Base-by-base conservation (phyloP, 1,140 invertebrate species). In the Chelonus insularis region DNA sequence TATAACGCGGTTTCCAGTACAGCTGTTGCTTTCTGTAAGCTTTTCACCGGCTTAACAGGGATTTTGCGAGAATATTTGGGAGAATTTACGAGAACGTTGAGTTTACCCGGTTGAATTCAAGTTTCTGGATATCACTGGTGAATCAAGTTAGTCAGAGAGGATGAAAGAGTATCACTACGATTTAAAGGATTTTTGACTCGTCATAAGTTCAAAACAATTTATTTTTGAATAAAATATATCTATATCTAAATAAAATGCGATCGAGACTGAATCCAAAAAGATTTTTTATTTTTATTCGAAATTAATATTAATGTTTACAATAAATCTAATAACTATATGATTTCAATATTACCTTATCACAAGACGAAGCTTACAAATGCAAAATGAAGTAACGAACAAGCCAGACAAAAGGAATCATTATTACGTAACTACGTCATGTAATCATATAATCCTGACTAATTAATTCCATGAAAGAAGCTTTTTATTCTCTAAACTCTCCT, bases 1-100 rank as follows among this genome's bases (percentile, higher is more conserved):
- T 51, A 51, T 51, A 21, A 51, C 48, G 48, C 48, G 48, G 48
- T 51, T 51, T 51, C 18, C 12, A 21, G n/a, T 34, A 51, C 48
- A 51, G 48, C 29, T 51, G 48, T 51, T 51, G 48, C 48, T 51
- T 34, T 7, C 25, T 34, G 12, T 11, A 25, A 25, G 21, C 45
- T 48, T 48, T 21, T 12, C 21, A 23, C 11, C 21, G 48, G 48
- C 23, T 51, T 51, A 51, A 21, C 29, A 34, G 29, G 48, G 48
- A 34, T 34, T 51, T 51, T 16, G 8, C 12, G 23, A 34, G 20
- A 34, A 43, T 43, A 43, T 43, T 43, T 43, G 16, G 41, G 16
- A 43, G 41, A 43, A 7, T 16, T 16, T 43, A 16, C 18, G 41
- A 18, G 16, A 43, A 43, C 41, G 12, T 43, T 43, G 4, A 43